phyloP scores from a whole-genome alignment of 2,797 vertebrate genomes.

The Oryzias dopingdopingensis region DNA sequence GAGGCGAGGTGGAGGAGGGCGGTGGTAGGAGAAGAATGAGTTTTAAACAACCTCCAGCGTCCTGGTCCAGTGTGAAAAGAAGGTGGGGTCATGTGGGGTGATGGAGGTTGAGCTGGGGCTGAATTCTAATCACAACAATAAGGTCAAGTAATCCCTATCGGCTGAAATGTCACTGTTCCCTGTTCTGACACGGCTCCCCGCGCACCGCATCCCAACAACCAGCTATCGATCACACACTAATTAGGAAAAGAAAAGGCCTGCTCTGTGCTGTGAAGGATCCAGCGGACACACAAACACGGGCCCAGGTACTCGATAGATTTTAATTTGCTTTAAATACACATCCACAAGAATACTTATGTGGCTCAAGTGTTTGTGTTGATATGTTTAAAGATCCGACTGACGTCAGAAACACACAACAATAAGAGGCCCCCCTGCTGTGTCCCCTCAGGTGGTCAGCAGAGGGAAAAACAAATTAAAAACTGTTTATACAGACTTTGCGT shows the following conservation, averaged over 20 bases:
- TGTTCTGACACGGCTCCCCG: constrained; percentile 51
- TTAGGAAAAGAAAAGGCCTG: constrained; percentile 65
- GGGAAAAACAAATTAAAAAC: neutral
- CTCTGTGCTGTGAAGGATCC: constrained; percentile 23
- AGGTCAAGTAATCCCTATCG: constrained; percentile 75
- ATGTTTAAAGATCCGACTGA: neutral
- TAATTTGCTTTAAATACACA: constrained; percentile 27
- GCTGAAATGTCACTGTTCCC: constrained; percentile 65
- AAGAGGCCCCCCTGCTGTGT: neutral
- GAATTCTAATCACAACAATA: constrained; percentile 77
- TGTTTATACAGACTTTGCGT: no score
- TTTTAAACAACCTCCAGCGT: constrained; percentile 47
- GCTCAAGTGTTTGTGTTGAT: constrained; percentile 16
- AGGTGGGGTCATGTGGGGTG: constrained; percentile 56
- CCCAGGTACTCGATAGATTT: constrained; percentile 2
- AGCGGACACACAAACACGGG: constrained; percentile 19
- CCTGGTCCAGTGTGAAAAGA: constrained; percentile 39
- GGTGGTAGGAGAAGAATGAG: constrained; percentile 9
- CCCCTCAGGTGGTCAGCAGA: neutral
- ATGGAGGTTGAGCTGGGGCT: constrained; percentile 31
- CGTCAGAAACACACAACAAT: neutral
- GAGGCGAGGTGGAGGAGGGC: constrained; percentile 1
- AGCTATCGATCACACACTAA: constrained; percentile 70
- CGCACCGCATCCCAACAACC: constrained; percentile 59
- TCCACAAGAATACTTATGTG: constrained; percentile 14